Evolutionary conservation across 2,797 vertebrate genomes (phyloP).

Genomic region (Microctenopoma lineatum): DNA sequence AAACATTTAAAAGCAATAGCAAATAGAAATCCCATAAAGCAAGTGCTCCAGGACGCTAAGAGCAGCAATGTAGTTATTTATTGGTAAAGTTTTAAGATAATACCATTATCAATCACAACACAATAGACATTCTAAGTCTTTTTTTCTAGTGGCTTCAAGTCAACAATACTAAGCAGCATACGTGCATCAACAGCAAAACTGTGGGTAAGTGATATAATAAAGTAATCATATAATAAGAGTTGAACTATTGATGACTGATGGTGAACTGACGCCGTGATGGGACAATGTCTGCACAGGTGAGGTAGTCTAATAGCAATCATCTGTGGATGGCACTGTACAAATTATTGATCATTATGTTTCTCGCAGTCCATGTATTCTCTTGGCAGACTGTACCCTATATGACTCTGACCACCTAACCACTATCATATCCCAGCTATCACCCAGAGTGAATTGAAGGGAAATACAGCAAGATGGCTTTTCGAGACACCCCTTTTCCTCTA

Average conservation of each 20-base stretch:
- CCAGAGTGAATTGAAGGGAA: conserved; percentile 44
- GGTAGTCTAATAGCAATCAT: conserved; percentile 31
- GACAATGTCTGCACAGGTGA: background rate
- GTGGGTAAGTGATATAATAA: background rate
- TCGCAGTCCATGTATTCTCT: conserved; percentile 22
- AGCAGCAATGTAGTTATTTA: too few relatives aligned
- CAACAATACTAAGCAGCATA: background rate
- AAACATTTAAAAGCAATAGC: too few relatives aligned
- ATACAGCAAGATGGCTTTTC: conserved; percentile 50
- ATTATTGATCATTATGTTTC: conserved; percentile 61
- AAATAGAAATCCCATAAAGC: too few relatives aligned
- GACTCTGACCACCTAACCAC: conserved; percentile 42
- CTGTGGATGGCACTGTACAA: conserved; percentile 31
- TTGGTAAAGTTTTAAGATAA: too few relatives aligned
- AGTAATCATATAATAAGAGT: conserved; percentile 4
- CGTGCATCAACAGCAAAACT: background rate
- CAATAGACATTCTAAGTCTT: background rate
- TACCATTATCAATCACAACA: too few relatives aligned
- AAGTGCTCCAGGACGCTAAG: too few relatives aligned
- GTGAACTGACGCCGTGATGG: background rate
- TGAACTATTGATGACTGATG: conserved; percentile 13
- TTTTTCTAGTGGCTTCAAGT: background rate
- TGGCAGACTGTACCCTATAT: conserved; percentile 35
- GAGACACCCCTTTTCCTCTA: conserved; percentile 55
- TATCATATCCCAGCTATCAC: conserved; percentile 55